These are phyloP conservation scores for Pyrocoelia pectoralis DNA, from an alignment of 2,888 invertebrate genomes.

Conservation along the genomic window DNA sequence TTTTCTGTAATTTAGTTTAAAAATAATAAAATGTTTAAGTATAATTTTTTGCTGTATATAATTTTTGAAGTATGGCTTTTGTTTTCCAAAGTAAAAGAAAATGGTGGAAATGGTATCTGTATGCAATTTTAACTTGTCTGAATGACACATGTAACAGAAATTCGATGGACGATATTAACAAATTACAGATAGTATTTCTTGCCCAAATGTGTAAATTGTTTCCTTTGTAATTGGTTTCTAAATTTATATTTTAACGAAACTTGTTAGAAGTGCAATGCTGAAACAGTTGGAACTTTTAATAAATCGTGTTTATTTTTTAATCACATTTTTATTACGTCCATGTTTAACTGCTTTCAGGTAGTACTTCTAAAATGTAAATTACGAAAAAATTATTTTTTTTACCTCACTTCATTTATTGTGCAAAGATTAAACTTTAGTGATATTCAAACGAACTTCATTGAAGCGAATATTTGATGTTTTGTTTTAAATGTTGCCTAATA, in stretches of 20 bases:
- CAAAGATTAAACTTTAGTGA: conserved; percentile 32
- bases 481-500: conserved; percentile 49
- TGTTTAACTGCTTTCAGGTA: conserved; percentile 24
- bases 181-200: conserved; percentile 19
- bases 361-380: conserved; percentile 4
- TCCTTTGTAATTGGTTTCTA: conserved; percentile 9
- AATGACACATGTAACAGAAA: neutral
- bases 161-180: conserved; percentile 11
- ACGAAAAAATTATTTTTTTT: conserved; percentile 18
- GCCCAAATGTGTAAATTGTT: neutral
- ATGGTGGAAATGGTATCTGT: conserved; percentile 18
- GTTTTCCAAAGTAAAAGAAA: conserved; percentile 12
- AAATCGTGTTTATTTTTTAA: conserved; percentile 11
- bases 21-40: conserved; percentile 19
- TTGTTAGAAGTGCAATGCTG: neutral
- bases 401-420: conserved; percentile 34
- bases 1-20: conserved; percentile 52
- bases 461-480: conserved; percentile 42
- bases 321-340: conserved; percentile 19
- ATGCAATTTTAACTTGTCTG: conserved; percentile 12
- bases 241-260: conserved; percentile 1
- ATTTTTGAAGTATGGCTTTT: conserved; percentile 16
- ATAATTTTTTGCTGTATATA: conserved; percentile 39
- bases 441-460: conserved; percentile 34
- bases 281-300: conserved; percentile 21